phyloP scores from a whole-genome alignment of 2,113 vertebrate species.

The Xyliphius kryptos region DNA sequence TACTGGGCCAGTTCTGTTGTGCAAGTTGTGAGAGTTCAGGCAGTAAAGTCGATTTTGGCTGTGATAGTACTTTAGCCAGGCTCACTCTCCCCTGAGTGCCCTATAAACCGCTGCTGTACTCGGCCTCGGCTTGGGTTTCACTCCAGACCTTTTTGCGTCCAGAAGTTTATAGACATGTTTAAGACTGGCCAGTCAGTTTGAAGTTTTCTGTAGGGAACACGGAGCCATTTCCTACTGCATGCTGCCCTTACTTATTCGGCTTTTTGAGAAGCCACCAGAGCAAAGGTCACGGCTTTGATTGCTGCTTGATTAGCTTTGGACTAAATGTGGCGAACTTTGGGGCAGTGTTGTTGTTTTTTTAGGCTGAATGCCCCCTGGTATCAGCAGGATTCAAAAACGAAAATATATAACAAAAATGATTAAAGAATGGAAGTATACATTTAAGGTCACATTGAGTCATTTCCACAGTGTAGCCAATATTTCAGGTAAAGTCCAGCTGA shows the following conservation, averaged over 20 bases:
- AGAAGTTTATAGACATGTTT: slow-evolving; percentile 58
- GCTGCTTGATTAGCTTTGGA: slow-evolving; percentile 48
- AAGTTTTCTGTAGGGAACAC: slow-evolving; percentile 45
- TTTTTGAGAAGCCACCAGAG: slow-evolving; percentile 58
- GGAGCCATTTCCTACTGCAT: slow-evolving; percentile 49
- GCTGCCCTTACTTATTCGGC: slow-evolving; percentile 51
- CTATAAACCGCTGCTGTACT: slow-evolving; percentile 48
- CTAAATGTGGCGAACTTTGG: slow-evolving; percentile 50
- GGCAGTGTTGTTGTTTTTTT: slow-evolving; percentile 49
- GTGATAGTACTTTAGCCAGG: slow-evolving; percentile 60
- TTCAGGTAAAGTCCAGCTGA: slow-evolving; percentile 66
- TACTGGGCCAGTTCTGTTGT: slow-evolving; percentile 12
- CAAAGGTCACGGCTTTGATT: slow-evolving; percentile 42
- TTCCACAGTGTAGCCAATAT: slow-evolving; percentile 59
- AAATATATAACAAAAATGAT: slow-evolving; percentile 70
- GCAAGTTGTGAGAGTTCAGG: slow-evolving; percentile 9
- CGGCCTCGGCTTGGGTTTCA: slow-evolving; percentile 44
- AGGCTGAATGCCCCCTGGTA: slow-evolving; percentile 48
- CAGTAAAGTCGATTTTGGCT: slow-evolving; percentile 50
- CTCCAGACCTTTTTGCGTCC: slow-evolving; percentile 57
- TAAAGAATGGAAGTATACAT: slow-evolving; percentile 58
- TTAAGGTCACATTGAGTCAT: slow-evolving; percentile 65
- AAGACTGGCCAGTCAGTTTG: slow-evolving; percentile 58
- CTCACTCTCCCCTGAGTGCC: slow-evolving; percentile 51
- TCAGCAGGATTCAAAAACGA: slow-evolving; percentile 54